Conservation (phyloP, 2,113 vertebrate genomes). For the Ceratotherium simum region DNA sequence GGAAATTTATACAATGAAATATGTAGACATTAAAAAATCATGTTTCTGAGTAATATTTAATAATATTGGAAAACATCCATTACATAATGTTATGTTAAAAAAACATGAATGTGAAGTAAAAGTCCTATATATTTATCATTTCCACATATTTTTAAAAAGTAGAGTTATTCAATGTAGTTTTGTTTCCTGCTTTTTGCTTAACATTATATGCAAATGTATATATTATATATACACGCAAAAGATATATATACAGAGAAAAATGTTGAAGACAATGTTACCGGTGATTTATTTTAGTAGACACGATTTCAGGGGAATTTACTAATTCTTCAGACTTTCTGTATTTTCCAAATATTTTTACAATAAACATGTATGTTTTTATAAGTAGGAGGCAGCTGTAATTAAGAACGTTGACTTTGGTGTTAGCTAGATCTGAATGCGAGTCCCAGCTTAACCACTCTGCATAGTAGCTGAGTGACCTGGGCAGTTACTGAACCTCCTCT, state of each 20-base stretch:
- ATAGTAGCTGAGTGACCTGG: neutral
- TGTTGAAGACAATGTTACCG: neutral
- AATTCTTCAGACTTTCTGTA: conserved; percentile 8
- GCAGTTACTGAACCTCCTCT: neutral
- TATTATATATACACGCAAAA: neutral
- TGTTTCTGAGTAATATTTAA: conserved; percentile 26
- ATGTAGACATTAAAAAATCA: neutral
- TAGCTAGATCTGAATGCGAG: neutral
- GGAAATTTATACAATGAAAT: neutral
- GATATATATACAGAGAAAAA: neutral
- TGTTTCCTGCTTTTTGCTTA: conserved; percentile 4
- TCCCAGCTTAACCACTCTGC: neutral
- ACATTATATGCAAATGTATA: neutral
- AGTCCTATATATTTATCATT: neutral
- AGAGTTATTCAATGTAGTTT: neutral
- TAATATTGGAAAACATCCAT: neutral
- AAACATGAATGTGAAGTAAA: neutral
- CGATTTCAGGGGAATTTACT: neutral
- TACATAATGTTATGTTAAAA: conserved; percentile 16
- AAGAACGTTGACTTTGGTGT: neutral
- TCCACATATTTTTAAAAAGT: neutral
- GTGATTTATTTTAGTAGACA: neutral
- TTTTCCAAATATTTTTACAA: conserved; percentile 26
- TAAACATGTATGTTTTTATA: neutral
- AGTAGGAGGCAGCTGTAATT: neutral